phyloP scores from a whole-genome alignment of 1,140 invertebrate species.

The Drosophila arizonae region DNA sequence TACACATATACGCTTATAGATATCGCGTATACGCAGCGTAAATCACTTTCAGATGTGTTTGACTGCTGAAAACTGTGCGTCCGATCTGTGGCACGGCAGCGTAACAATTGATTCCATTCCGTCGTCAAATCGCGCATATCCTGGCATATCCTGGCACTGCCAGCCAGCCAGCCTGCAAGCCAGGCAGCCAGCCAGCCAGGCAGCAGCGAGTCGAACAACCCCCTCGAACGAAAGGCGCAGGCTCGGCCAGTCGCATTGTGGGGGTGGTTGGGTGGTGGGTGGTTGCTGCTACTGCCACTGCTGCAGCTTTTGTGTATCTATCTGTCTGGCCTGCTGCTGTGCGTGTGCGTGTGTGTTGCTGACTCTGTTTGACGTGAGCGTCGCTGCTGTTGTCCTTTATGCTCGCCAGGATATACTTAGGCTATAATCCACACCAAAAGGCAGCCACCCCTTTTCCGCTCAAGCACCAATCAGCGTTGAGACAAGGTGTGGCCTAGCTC shows the following conservation, averaged over 20 bases:
- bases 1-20: not conserved
- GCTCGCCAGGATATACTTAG: slow-evolving; percentile 71
- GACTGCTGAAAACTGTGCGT: slow-evolving; percentile 78
- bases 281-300: not conserved
- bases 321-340: slow-evolving; percentile 56
- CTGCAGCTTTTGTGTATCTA: slow-evolving; percentile 56
- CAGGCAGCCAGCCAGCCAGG: slow-evolving; percentile 44
- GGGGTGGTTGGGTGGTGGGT: slow-evolving; percentile 34
- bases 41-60: slow-evolving; percentile 37
- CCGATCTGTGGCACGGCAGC: slow-evolving; percentile 82
- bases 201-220: not conserved
- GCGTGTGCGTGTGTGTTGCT: slow-evolving; percentile 33
- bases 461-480: slow-evolving; percentile 74
- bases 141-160: slow-evolving; percentile 78
- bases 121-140: slow-evolving; percentile 83
- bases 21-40: slow-evolving; percentile 58
- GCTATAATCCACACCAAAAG: slow-evolving; percentile 70
- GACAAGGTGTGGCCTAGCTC: slow-evolving; percentile 77
- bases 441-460: slow-evolving; percentile 70
- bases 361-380: slow-evolving; percentile 52
- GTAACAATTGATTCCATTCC: slow-evolving; percentile 83
- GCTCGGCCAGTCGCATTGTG: slow-evolving; percentile 32
- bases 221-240: slow-evolving; percentile 33
- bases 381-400: slow-evolving; percentile 47
- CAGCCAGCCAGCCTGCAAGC: slow-evolving; percentile 37